Base-by-base conservation (phyloP, 1,140 invertebrate species). In the Drosophila ficusphila region DNA sequence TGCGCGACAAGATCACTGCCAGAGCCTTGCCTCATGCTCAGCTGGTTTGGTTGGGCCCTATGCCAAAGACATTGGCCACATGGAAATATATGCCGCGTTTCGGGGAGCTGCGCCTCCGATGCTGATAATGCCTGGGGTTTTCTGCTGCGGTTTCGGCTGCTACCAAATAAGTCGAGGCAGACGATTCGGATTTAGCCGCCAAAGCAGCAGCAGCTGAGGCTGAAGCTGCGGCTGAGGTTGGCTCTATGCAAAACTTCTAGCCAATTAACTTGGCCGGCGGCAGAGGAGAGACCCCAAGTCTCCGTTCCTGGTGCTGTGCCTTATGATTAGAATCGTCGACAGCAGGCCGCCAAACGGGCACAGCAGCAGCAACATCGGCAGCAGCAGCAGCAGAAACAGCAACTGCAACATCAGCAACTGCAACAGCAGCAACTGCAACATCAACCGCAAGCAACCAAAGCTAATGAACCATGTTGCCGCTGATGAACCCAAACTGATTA, bases 401-500 rank as follows among this genome's bases (percentile, higher is more conserved):
- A 69, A 21, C 62, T 41, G 25, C 48, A 33, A 8, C 42, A 44
- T 0, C 58, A 25, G 3, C 57, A 18, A 2, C 48, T 16, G n/a
- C 33, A 44, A 14, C 41, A 25, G n/a, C 19, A 33, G 11, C 29
- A 16, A 11, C 51, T n/a, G 16, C 61, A 47, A 27, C 25, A 73
- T 44, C 73, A 82, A 56, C 69, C 61, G 61, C 81, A 76, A 79
- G 71, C 57, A 76, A 76, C 71, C 79, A 85, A 86, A 85, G 81
- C 79, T 85, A 85, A 85, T 85, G 81, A 85, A 85, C 79, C 81
- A 85, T 85, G 79, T 86, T 85, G 79, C 79, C 81, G 81, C 81
- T 85, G 81, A 85, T 85, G 81, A 85, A 81, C 81, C 79, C 81
- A 67, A 86, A 74, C 81, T 85, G 81, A 85, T 85, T 85, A 85